Percentiles rank a stretch among this genome's conserved stretches.
Conservation (phyloP, 2,797 vertebrate species). For the Xenentodon cancila region DNA sequence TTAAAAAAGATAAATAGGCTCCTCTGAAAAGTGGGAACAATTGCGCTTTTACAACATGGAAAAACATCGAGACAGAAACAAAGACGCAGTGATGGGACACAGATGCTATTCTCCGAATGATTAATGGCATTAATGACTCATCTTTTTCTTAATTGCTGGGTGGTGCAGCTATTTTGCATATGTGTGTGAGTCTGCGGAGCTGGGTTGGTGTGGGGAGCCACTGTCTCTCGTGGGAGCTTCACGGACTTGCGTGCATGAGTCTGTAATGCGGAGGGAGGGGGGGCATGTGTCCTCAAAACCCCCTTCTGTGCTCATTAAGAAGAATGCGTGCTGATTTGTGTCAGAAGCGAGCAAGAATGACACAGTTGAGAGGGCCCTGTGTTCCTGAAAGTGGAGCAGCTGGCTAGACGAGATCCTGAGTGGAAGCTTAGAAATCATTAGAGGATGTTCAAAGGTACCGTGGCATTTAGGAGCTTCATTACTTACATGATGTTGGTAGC, state of each 20-base stretch:
- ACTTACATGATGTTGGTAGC: conserved; percentile 7
- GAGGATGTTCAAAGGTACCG: conserved; percentile 25
- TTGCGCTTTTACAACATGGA: conserved; percentile 55
- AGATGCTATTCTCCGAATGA: conserved; percentile 61
- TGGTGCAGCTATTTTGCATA: conserved; percentile 59
- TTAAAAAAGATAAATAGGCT: conserved; percentile 26
- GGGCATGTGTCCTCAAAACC: conserved; percentile 39
- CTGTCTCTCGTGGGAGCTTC: conserved; percentile 11
- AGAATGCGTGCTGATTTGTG: conserved; percentile 50
- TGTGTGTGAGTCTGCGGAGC: conserved; percentile 14
- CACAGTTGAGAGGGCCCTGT: conserved; percentile 54
- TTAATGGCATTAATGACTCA: conserved; percentile 58
- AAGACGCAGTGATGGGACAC: conserved; percentile 64
- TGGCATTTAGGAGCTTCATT: conserved; percentile 20
- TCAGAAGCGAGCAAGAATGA: conserved; percentile 46
- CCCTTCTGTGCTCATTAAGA: conserved; percentile 61
- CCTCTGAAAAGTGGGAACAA: conserved; percentile 47
- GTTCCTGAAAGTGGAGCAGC: conserved; percentile 32
- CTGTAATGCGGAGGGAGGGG: conserved; percentile 13
- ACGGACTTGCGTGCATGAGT: conserved; percentile 8
- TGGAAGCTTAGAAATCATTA: conserved; percentile 38
- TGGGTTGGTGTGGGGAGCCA: not conserved
- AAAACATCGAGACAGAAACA: conserved; percentile 62
- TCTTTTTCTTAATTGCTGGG: conserved; percentile 68
- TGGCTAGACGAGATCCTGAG: conserved; percentile 48